Conservation (phyloP, 2,797 vertebrate species). For the Hydrocynus forskahlii region DNA sequence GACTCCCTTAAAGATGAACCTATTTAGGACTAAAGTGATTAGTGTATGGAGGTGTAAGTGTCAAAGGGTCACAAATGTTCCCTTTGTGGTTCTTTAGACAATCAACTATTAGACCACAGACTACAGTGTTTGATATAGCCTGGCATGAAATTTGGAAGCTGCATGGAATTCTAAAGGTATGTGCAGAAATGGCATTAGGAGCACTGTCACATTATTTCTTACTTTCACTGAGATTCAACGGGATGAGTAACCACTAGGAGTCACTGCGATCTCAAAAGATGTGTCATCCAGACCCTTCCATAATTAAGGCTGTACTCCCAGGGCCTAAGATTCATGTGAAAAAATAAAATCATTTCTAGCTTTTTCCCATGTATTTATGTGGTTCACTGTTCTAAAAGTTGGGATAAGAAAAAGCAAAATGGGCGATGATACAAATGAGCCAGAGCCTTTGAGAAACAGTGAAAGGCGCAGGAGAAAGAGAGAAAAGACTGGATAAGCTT, state of each 20-base stretch:
- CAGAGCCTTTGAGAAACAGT: no score
- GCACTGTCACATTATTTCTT: neutral
- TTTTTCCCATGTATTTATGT: neutral
- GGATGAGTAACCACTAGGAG: slow-evolving; percentile 24
- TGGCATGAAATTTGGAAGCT: neutral
- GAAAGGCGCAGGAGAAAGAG: neutral
- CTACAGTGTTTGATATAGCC: neutral
- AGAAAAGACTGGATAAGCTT: neutral
- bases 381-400: slow-evolving; percentile 9
- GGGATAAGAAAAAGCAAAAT: slow-evolving; percentile 11
- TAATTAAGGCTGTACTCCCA: slow-evolving; percentile 1
- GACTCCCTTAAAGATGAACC: neutral
- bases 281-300: neutral
- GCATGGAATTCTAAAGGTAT: neutral
- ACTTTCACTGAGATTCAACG: neutral
- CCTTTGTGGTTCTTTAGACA: neutral
- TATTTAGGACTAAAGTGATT: neutral
- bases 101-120: neutral
- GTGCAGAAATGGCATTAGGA: neutral
- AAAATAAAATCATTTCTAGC: neutral
- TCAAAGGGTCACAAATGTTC: neutral
- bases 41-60: neutral
- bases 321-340: slow-evolving; percentile 14
- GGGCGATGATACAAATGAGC: slow-evolving; percentile 8
- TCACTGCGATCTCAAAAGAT: slow-evolving; percentile 18